Conservation (phyloP, 2,113 vertebrate genomes). For the Trogon surrucura region DNA sequence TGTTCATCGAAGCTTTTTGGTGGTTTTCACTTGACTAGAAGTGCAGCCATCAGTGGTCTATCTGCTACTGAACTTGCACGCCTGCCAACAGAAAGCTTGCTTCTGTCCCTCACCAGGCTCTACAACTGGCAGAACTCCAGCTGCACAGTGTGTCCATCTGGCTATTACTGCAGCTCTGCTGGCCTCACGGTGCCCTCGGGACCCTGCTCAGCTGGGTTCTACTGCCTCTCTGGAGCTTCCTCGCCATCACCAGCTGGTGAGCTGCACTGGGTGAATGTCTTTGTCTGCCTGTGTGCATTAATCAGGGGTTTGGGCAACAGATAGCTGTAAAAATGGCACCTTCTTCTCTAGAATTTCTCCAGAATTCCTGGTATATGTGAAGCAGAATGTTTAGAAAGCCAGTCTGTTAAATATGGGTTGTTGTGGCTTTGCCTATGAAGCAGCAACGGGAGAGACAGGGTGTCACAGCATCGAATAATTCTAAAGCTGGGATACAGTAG, state of each 20-base stretch:
- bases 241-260: slow-evolving; percentile 59
- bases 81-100: neutral
- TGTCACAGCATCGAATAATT: neutral
- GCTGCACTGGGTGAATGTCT: neutral
- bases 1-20: neutral
- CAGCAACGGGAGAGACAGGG: neutral
- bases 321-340: neutral
- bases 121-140: slow-evolving; percentile 73
- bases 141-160: slow-evolving; percentile 82
- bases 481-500: neutral
- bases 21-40: neutral
- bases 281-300: neutral
- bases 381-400: neutral
- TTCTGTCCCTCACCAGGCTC: slow-evolving; percentile 70
- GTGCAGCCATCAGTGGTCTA: neutral
- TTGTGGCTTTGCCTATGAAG: neutral
- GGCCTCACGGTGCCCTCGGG: slow-evolving; percentile 85
- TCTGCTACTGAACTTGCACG: neutral
- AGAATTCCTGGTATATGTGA: neutral
- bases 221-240: slow-evolving; percentile 81
- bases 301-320: neutral
- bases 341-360: neutral
- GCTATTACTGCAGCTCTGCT: slow-evolving; percentile 80
- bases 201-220: slow-evolving; percentile 84
- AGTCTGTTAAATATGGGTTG: neutral